Percentiles rank a stretch among this genome's conserved stretches.
These are phyloP conservation scores for Scaptodrosophila latifasciaeformis DNA, from an alignment of 2,888 invertebrate genomes.

Conservation along the genomic window DNA sequence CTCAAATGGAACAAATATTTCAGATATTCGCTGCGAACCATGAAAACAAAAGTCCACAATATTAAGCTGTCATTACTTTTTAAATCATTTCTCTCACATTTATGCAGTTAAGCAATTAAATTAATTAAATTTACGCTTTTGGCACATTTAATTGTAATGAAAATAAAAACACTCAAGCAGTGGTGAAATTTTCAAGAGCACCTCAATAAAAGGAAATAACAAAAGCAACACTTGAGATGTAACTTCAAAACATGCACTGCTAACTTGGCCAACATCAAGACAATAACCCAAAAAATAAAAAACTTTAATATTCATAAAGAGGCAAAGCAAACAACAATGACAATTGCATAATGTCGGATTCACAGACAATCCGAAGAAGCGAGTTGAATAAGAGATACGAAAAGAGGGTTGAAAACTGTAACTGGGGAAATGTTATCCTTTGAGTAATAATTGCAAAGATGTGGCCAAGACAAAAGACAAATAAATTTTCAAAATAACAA, in stretches of 20 bases:
- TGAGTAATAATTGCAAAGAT: constrained; percentile 23
- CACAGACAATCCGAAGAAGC: constrained; percentile 4
- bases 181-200: constrained; percentile 38
- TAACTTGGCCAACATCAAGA: constrained; percentile 18
- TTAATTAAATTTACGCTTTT: constrained; percentile 63
- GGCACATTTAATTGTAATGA: constrained; percentile 42
- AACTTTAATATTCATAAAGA: constrained; percentile 37
- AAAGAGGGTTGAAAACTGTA: background rate
- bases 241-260: constrained; percentile 34
- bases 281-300: constrained; percentile 22
- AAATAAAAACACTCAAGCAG: constrained; percentile 1
- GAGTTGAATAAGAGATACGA: background rate
- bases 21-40: too few relatives aligned
- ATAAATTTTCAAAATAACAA: constrained; percentile 28
- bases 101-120: constrained; percentile 44
- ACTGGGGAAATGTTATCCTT: constrained; percentile 20
- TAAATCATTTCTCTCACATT: too few relatives aligned
- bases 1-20: constrained; percentile 13
- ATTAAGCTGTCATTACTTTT: too few relatives aligned
- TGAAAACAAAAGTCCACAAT: too few relatives aligned
- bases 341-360: constrained; percentile 41
- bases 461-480: constrained; percentile 33
- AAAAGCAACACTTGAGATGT: constrained; percentile 14
- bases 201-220: background rate
- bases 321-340: constrained; percentile 31